A percentile compares a stretch with the other conserved stretches of the same genome.
Conservation (phyloP, 2,888 invertebrate species). For the Antheraea assamensis region DNA sequence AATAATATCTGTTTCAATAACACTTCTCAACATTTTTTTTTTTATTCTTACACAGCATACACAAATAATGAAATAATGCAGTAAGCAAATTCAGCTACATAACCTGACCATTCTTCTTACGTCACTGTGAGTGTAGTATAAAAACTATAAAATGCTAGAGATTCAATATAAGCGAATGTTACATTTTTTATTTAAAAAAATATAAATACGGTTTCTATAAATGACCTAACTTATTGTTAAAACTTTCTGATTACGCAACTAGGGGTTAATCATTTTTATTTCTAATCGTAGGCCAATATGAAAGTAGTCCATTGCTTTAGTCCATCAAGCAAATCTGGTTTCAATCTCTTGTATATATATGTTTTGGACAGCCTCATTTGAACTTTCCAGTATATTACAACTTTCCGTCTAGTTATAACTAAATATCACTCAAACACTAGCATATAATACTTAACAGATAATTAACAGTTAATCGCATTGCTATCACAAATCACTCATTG, state of each 20-base stretch:
- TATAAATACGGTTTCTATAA: conserved; percentile 12
- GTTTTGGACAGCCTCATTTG: background rate
- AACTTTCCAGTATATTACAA: background rate
- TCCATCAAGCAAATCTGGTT: background rate
- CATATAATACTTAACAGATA: too few species aligned
- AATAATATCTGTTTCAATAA: background rate
- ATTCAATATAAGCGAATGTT: conserved; percentile 1
- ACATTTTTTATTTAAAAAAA: conserved; percentile 1
- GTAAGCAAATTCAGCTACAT: background rate
- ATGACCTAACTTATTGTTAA: conserved; percentile 20
- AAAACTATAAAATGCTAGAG: conserved; percentile 1
- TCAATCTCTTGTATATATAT: background rate
- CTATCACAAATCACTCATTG: too few species aligned
- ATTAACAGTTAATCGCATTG: too few species aligned
- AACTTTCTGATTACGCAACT: background rate
- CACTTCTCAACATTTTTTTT: background rate
- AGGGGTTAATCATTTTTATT: conserved; percentile 23
- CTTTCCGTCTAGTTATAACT: too few species aligned
- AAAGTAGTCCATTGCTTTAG: conserved; percentile 29
- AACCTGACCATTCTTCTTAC: background rate
- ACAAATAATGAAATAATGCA: background rate
- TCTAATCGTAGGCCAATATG: conserved; percentile 28
- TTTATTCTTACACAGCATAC: background rate
- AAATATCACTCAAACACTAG: too few species aligned
- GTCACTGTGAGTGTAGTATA: background rate